Percentiles rank a stretch among this genome's conserved stretches.
Evolutionary conservation across 2,797 vertebrate genomes (phyloP).

Genomic region (Lutjanus argentimaculatus): DNA sequence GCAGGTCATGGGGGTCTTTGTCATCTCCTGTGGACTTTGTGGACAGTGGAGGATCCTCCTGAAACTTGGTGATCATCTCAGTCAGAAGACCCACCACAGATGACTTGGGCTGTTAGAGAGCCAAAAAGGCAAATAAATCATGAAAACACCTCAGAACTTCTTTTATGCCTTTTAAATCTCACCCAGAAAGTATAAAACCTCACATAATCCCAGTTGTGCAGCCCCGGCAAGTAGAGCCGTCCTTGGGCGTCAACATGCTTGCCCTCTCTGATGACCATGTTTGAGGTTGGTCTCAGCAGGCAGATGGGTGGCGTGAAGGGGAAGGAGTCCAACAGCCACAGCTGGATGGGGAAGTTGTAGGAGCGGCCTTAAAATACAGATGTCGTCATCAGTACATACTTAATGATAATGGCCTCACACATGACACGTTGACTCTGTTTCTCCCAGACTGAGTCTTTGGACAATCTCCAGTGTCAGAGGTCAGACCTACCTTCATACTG

Average conservation of each 20-base stretch:
- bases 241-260: conserved; percentile 93
- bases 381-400: neutral
- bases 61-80: conserved; percentile 95
- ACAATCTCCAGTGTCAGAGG: neutral
- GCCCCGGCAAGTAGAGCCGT: conserved; percentile 91
- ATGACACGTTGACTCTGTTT: neutral
- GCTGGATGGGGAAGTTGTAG: conserved; percentile 93
- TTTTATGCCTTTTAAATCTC: accelerated
- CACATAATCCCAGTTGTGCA: conserved; percentile 96
- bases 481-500: conserved; percentile 89
- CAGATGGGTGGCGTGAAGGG: conserved; percentile 97
- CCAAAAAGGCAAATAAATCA: neutral
- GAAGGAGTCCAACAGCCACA: conserved; percentile 97
- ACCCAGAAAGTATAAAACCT: conserved; percentile 45
- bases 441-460: too few species aligned
- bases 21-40: conserved; percentile 82
- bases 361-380: conserved; percentile 83
- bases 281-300: conserved; percentile 91
- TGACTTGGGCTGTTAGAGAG: conserved; percentile 90
- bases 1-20: conserved; percentile 88
- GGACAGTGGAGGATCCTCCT: conserved; percentile 93
- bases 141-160: neutral
- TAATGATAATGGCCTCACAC: neutral
- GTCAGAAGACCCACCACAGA: conserved; percentile 88
- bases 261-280: conserved; percentile 94